A percentile compares a stretch with the other conserved stretches of the same genome.
phyloP scores from a whole-genome alignment of 2,113 vertebrate species.

The Melanotaenia duboulayi region DNA sequence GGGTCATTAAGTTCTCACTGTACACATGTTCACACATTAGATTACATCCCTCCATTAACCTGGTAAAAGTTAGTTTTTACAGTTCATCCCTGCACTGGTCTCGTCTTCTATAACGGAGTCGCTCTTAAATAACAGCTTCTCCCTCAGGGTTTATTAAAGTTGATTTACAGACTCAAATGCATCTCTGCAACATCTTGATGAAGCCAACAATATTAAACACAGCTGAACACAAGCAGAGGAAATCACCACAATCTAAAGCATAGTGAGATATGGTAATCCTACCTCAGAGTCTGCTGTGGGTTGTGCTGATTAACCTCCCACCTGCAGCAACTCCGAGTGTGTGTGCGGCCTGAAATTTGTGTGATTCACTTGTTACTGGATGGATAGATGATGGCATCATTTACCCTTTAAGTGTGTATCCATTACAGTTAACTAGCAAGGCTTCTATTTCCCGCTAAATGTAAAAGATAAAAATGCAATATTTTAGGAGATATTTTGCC shows the following conservation, averaged over 20 bases:
- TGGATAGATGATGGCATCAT: conserved; percentile 5
- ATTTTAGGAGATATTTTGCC: conserved; percentile 3
- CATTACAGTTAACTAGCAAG: conserved; percentile 8
- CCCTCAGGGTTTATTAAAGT: no score
- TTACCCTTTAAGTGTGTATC: conserved; percentile 2
- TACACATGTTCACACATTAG: no score
- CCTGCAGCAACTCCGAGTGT: background rate
- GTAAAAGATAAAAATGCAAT: background rate
- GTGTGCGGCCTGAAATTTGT: background rate
- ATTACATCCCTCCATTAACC: no score
- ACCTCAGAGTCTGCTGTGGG: conserved; percentile 13
- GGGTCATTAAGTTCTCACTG: no score
- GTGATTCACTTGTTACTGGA: background rate
- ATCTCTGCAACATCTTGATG: background rate
- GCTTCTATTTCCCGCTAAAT: background rate
- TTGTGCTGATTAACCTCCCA: conserved; percentile 24
- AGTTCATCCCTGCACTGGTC: no score
- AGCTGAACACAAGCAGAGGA: background rate
- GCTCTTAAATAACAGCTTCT: no score
- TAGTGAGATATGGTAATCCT: background rate
- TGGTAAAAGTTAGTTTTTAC: no score
- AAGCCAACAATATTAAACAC: background rate
- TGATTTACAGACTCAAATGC: background rate
- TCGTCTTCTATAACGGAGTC: no score
- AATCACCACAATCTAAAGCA: background rate